A percentile compares a stretch with the other conserved stretches of the same genome.
phyloP scores from a whole-genome alignment of 2,113 vertebrate species.

The Sylvicapra grimmia region DNA sequence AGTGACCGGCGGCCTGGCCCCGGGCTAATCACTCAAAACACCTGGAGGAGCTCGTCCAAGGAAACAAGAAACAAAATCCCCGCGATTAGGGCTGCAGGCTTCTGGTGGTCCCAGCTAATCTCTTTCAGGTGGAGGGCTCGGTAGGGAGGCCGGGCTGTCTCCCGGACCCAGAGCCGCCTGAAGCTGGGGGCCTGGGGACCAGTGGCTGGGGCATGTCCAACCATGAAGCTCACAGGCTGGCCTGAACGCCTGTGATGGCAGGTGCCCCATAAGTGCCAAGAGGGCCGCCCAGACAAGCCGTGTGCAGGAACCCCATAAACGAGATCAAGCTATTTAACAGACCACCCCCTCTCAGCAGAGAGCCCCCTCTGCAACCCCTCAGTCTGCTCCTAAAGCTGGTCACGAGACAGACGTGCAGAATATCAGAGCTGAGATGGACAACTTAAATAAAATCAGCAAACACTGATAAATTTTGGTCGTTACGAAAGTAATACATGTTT shows the following conservation, averaged over 20 bases:
- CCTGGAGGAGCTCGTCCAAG: constrained; percentile 87
- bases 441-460: background rate
- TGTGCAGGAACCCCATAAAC: constrained; percentile 71
- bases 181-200: constrained; percentile 69
- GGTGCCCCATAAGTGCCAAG: constrained; percentile 70
- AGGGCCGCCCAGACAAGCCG: constrained; percentile 57
- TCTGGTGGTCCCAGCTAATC: constrained; percentile 93
- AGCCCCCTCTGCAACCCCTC: no score
- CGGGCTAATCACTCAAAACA: constrained; percentile 88
- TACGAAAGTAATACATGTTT: background rate
- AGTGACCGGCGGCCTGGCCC: constrained; percentile 68
- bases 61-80: constrained; percentile 92
- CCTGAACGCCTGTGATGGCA: constrained; percentile 74
- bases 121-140: constrained; percentile 93
- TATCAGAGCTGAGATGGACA: accelerated
- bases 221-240: constrained; percentile 73
- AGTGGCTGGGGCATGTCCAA: constrained; percentile 71
- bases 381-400: accelerated
- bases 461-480: accelerated
- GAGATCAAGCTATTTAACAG: constrained; percentile 76
- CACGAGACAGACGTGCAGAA: accelerated
- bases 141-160: constrained; percentile 65
- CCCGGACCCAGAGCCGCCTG: constrained; percentile 43
- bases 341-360: background rate
- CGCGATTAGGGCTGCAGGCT: constrained; percentile 88